phyloP scores from a whole-genome alignment of 2,113 vertebrate genomes.

The Passerina amoena region DNA sequence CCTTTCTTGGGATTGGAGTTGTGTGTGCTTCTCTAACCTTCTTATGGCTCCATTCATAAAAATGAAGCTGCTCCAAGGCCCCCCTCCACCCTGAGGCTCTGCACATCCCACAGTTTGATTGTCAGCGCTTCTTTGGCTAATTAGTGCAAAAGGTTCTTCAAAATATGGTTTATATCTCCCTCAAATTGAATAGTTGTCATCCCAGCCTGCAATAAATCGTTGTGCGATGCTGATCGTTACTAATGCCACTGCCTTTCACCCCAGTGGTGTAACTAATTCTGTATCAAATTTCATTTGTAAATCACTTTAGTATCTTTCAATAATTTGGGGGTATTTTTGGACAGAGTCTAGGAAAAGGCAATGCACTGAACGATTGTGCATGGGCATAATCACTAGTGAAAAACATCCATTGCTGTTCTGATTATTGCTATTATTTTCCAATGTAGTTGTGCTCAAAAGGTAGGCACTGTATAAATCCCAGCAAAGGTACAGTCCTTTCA shows the following conservation, averaged over 20 bases:
- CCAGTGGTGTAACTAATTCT: background rate
- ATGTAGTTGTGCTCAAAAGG: background rate
- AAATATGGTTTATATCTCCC: background rate
- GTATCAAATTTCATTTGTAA: background rate
- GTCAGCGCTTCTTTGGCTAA: background rate
- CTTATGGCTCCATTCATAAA: slow-evolving; percentile 12
- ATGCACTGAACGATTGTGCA: background rate
- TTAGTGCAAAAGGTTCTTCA: background rate
- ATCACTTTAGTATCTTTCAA: background rate
- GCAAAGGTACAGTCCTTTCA: background rate
- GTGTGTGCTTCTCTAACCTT: background rate
- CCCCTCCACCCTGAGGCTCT: background rate
- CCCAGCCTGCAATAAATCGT: background rate
- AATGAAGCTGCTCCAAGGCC: background rate
- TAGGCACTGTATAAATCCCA: background rate
- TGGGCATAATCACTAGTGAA: background rate
- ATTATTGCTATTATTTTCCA: background rate
- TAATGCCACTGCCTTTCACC: background rate
- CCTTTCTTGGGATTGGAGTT: accelerated
- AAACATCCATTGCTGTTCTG: background rate
- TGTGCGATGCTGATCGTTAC: background rate
- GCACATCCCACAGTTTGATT: background rate
- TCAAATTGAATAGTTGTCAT: background rate
- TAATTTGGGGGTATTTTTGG: background rate
- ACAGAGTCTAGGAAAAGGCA: background rate